Conservation (phyloP, 2,797 vertebrate genomes). For the Heteromormyrus szaboi region DNA sequence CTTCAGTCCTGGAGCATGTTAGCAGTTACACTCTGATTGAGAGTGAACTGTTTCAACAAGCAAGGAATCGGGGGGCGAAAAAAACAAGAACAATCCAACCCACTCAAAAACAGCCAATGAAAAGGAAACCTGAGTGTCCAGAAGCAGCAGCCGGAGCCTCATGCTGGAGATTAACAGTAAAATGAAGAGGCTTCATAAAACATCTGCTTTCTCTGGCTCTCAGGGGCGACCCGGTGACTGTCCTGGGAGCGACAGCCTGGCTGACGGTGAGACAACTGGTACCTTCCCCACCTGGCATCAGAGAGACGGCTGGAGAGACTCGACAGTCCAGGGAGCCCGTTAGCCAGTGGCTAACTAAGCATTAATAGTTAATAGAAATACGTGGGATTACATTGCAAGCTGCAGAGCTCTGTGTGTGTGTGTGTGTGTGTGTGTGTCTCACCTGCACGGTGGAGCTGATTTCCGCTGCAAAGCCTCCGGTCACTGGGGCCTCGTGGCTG, state of each 20-base stretch:
- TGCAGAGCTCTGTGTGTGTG: not conserved
- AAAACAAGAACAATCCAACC: not conserved
- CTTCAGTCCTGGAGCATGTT: not conserved
- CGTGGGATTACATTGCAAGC: not conserved
- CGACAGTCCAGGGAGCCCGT: not conserved
- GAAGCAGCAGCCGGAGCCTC: not conserved
- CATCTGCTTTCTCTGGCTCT: not conserved
- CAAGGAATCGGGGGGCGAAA: not conserved
- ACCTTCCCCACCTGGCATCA: not conserved
- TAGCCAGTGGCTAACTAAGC: not conserved
- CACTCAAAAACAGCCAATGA: not conserved
- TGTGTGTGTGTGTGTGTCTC: slow-evolving; percentile 30
- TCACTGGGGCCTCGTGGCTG: slow-evolving; percentile 93
- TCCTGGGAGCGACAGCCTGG: not conserved
- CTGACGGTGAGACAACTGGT: not conserved
- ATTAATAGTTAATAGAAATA: not conserved
- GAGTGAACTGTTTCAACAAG: not conserved
- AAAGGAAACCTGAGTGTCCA: not conserved
- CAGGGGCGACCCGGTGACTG: not conserved
- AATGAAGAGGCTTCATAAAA: not conserved
- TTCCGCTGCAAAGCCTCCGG: slow-evolving; percentile 93
- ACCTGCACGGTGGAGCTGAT: slow-evolving; percentile 95
- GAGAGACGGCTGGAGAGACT: not conserved
- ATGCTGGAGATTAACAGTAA: not conserved
- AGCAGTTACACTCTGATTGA: not conserved